Base-by-base conservation (phyloP, 2,888 invertebrate genomes). In the Chymomyza amoena region DNA sequence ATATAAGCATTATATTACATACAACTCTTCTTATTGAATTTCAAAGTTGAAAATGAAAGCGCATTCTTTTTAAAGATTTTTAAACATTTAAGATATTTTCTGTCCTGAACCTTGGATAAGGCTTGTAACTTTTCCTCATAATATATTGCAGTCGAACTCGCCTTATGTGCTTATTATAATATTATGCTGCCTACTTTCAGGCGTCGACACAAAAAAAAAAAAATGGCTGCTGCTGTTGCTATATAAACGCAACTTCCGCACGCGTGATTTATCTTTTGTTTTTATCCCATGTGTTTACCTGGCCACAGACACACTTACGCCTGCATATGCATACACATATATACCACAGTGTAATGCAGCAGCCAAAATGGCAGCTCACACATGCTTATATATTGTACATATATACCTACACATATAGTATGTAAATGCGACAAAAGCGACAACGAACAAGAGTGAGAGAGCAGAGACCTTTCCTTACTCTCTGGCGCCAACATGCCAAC, bases 181-280 rank as follows among this genome's bases (percentile, higher is more conserved):
- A 45, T 20, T 20, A 45, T 65, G 57, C 56, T 57, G 64, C 64
- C 36, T 65, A 57, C 16, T 9, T 20, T 18, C 39, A 20, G 57
- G 64, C 64, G 16, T 57, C 32, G 6, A 10, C 7, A 39, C 4
- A 7, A 45, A 2, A 45, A 16, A 61, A 45, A 50, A 15, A 50
- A 45, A 61, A 39, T 25, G 15, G 56, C 45, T 45, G 39, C 20
- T 18, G 20, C 39, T 59, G 54, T 20, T 50, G 45, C 65, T 50
- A 54, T 25, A 51, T 51, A 52, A 51, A 52, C 52, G 61, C 61
- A 66, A 61, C 54, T 61, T 66, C 54, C 54, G 66, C 25, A 54
- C 61, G 36, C 16, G 28, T 66, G 66, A 66, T 66, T 66, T 66
- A 66, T 66, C 39, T 56, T 54, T 66, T 61, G 28, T 50, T 52